Evolutionary conservation across 2,888 invertebrate genomes (phyloP).

Genomic region (Agriopis marginaria): DNA sequence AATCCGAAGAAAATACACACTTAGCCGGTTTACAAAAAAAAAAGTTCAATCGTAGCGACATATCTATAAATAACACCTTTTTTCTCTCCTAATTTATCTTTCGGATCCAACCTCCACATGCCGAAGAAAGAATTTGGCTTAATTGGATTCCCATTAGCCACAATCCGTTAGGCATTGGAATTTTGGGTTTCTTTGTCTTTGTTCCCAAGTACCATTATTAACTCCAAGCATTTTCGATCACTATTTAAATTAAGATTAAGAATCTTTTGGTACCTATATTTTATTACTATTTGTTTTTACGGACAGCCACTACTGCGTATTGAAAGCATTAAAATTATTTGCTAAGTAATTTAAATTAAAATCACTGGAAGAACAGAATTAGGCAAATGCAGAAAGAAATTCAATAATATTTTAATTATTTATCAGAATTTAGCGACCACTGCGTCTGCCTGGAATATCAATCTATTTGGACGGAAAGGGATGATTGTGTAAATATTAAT

Average conservation of each 20-base stretch:
- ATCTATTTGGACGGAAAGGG: too few species aligned
- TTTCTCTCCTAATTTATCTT: constrained; percentile 25
- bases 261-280: not conserved
- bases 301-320: too few species aligned
- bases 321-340: too few species aligned
- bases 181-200: constrained; percentile 42
- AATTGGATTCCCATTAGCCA: constrained; percentile 48
- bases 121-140: constrained; percentile 45
- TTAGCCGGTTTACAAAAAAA: constrained; percentile 34
- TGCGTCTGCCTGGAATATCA: too few species aligned
- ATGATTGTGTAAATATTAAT: too few species aligned
- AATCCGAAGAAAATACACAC: constrained; percentile 72
- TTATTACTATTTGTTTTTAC: not conserved
- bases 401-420: too few species aligned
- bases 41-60: constrained; percentile 26
- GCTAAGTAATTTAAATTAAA: too few species aligned
- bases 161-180: constrained; percentile 38
- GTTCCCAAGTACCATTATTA: not conserved
- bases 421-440: too few species aligned
- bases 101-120: constrained; percentile 32
- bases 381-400: too few species aligned
- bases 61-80: constrained; percentile 31
- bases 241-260: not conserved
- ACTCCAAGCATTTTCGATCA: not conserved
- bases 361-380: too few species aligned